phyloP scores from a whole-genome alignment of 2,113 vertebrate genomes.

The Microtus montanus region DNA sequence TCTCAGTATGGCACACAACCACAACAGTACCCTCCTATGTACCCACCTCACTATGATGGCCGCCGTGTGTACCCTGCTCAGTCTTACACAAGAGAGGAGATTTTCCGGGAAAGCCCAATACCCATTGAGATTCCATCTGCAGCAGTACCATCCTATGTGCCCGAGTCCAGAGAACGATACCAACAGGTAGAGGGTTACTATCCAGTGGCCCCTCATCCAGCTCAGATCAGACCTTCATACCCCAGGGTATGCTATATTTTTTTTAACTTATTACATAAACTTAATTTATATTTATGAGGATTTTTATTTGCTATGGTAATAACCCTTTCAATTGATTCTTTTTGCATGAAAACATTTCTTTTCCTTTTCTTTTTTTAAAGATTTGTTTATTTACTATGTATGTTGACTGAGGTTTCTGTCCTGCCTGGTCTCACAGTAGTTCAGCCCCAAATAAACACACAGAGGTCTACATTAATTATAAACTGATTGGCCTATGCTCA shows the following conservation, averaged over 20 bases:
- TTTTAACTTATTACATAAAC: neutral
- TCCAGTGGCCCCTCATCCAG: constrained; percentile 87
- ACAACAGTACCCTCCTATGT: constrained; percentile 92
- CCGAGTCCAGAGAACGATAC: constrained; percentile 91
- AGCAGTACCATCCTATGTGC: constrained; percentile 90
- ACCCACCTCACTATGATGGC: constrained; percentile 91
- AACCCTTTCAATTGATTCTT: neutral
- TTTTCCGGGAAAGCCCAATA: constrained; percentile 93
- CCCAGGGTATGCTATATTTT: constrained; percentile 87
- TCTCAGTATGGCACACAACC: constrained; percentile 88
- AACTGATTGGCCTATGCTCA: too few species aligned
- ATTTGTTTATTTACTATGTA: neutral
- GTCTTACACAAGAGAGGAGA: constrained; percentile 91
- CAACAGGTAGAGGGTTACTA: constrained; percentile 92
- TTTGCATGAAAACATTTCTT: neutral
- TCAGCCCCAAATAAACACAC: too few species aligned
- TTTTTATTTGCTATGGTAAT: constrained; percentile 15
- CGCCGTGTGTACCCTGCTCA: constrained; percentile 89
- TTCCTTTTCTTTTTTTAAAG: neutral
- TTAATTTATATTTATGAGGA: neutral
- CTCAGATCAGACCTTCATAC: constrained; percentile 91
- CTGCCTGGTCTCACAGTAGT: too few species aligned
- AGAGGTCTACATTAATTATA: too few species aligned
- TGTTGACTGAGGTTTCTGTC: too few species aligned
- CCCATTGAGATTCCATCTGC: constrained; percentile 92